A percentile compares a stretch with the other conserved stretches of the same genome.
These are phyloP conservation scores for Mayetiola destructor DNA, from an alignment of 2,888 invertebrate genomes.

Conservation along the genomic window DNA sequence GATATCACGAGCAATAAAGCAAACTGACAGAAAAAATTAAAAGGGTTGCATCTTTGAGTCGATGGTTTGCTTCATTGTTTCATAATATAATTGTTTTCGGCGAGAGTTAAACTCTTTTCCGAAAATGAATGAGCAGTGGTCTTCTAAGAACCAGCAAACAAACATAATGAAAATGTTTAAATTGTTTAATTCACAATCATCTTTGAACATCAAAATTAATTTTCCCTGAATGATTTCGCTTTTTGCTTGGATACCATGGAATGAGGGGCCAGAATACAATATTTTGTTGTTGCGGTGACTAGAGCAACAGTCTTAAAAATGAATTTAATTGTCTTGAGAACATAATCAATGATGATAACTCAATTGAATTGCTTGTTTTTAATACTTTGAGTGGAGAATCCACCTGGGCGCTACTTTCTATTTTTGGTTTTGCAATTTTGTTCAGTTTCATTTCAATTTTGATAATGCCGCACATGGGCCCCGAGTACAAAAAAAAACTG, in stretches of 20 bases:
- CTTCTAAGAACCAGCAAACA: no score
- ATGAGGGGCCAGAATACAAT: no score
- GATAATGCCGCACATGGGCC: not conserved
- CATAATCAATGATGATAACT: no score
- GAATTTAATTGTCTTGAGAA: no score
- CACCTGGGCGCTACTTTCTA: no score
- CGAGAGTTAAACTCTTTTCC: not conserved
- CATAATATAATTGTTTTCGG: not conserved
- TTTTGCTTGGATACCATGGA: no score
- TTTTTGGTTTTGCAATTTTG: no score
- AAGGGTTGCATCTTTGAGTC: not conserved
- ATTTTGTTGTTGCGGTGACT: no score
- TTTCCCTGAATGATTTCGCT: no score
- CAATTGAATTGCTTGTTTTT: no score
- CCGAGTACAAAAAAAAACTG: not conserved
- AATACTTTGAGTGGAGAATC: no score
- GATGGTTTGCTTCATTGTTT: not conserved
- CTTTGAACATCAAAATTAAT: not conserved
- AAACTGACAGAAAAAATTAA: not conserved
- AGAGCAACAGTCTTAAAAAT: no score
- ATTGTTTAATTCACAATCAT: constrained; percentile 9
- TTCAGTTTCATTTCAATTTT: constrained; percentile 6
- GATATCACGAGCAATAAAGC: not conserved
- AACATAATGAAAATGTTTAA: constrained; percentile 11
- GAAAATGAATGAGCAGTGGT: not conserved